Percentiles rank a stretch among this genome's conserved stretches.
These are phyloP conservation scores for Brachionichthys hirsutus DNA, from an alignment of 2,113 vertebrate genomes.

Conservation along the genomic window DNA sequence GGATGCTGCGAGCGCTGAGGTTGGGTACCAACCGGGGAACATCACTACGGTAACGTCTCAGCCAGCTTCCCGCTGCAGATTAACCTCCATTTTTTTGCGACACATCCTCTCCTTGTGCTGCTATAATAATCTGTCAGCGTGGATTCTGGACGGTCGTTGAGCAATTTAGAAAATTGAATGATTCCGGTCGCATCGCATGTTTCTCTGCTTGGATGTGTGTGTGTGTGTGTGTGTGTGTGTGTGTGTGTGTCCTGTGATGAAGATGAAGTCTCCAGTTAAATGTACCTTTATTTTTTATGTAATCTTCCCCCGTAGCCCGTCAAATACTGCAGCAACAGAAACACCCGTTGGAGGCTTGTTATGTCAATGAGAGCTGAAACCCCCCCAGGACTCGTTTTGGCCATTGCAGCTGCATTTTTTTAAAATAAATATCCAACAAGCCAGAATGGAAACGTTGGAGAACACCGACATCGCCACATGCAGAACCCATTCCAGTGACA, in stretches of 20 bases:
- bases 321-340: slow-evolving; percentile 31
- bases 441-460: slow-evolving; percentile 41
- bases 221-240: too few species aligned
- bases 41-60: slow-evolving; percentile 74
- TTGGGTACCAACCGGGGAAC: slow-evolving; percentile 73
- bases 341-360: slow-evolving; percentile 17
- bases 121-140: background rate
- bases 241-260: slow-evolving; percentile 36
- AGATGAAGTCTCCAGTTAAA: slow-evolving; percentile 5
- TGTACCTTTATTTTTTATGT: background rate
- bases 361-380: slow-evolving; percentile 27
- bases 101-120: slow-evolving; percentile 8
- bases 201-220: slow-evolving; percentile 19
- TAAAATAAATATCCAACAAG: slow-evolving; percentile 4
- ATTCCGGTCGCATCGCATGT: slow-evolving; percentile 73
- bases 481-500: background rate
- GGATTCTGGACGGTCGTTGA: slow-evolving; percentile 3
- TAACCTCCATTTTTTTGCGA: slow-evolving; percentile 28
- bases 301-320: slow-evolving; percentile 5
- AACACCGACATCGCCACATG: slow-evolving; percentile 38
- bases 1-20: slow-evolving; percentile 73
- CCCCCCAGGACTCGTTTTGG: slow-evolving; percentile 33
- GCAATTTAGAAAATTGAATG: slow-evolving; percentile 36
- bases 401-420: slow-evolving; percentile 23
- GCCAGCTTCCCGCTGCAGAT: background rate